A percentile compares a stretch with the other conserved stretches of the same genome.
phyloP scores from a whole-genome alignment of 2,113 vertebrate species.

The Melospiza melodia region DNA sequence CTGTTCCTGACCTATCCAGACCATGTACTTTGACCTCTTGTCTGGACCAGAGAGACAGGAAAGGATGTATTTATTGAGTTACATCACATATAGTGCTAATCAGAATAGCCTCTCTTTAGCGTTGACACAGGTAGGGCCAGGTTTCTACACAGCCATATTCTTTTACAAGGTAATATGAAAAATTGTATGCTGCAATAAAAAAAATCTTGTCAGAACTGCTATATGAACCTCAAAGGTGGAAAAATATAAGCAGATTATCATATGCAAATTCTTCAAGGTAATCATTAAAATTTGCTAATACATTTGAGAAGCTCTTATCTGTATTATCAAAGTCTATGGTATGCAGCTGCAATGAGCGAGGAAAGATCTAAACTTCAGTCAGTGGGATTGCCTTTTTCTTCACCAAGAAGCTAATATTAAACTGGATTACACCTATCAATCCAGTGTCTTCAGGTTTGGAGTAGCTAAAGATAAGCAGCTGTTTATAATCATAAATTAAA shows the following conservation, averaged over 20 bases:
- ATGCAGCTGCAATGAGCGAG: neutral
- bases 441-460: neutral
- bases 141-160: neutral
- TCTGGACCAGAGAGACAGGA: neutral
- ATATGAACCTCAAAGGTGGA: neutral
- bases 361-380: neutral
- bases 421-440: neutral
- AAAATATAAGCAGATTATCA: conserved; percentile 13
- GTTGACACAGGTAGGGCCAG: neutral
- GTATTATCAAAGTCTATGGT: neutral
- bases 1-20: neutral
- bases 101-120: neutral
- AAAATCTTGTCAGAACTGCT: neutral
- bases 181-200: neutral
- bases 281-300: neutral
- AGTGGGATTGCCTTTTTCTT: neutral
- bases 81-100: neutral
- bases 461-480: neutral
- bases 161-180: neutral
- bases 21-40: neutral
- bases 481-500: neutral
- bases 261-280: conserved; percentile 15
- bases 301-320: neutral
- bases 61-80: neutral
- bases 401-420: neutral